These are phyloP conservation scores for Gila robusta DNA, from an alignment of 2,797 vertebrate species.

Conservation along the genomic window DNA sequence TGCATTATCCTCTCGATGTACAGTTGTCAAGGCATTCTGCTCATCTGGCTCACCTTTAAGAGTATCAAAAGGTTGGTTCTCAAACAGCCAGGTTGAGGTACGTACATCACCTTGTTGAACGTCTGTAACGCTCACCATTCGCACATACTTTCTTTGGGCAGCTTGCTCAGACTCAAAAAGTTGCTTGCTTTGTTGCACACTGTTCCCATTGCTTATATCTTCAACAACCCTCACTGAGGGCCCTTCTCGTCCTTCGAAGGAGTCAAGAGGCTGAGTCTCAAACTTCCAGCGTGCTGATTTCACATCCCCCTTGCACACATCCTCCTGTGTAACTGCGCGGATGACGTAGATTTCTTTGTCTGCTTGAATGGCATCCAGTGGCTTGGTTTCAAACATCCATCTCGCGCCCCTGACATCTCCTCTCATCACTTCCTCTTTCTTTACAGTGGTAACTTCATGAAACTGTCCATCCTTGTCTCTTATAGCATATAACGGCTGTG, in stretches of 20 bases:
- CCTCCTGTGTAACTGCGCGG: constrained; percentile 94
- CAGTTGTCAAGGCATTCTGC: constrained; percentile 77
- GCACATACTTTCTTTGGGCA: constrained; percentile 78
- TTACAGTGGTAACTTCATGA: constrained; percentile 93
- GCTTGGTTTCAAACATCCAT: constrained; percentile 95
- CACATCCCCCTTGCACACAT: constrained; percentile 88
- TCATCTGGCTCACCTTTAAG: constrained; percentile 85
- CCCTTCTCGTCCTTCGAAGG: constrained; percentile 73
- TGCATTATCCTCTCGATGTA: constrained; percentile 88
- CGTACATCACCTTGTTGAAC: constrained; percentile 91
- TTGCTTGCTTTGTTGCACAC: constrained; percentile 85
- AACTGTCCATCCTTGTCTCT: constrained; percentile 89
- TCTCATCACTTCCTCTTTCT: constrained; percentile 89
- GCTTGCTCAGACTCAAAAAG: constrained; percentile 85
- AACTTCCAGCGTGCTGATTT: constrained; percentile 89
- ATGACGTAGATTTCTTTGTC: constrained; percentile 90
- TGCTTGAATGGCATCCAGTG: constrained; percentile 88
- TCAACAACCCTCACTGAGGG: constrained; percentile 81
- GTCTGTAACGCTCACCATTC: constrained; percentile 93
- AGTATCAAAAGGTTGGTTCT: constrained; percentile 87
- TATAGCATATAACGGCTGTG: constrained; percentile 91
- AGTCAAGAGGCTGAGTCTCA: constrained; percentile 92
- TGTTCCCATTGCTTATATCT: constrained; percentile 83
- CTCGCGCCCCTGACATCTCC: constrained; percentile 92
- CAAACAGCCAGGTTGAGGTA: constrained; percentile 94